phyloP scores from a whole-genome alignment of 2,888 invertebrate genomes.

The Choreutis nemorana region DNA sequence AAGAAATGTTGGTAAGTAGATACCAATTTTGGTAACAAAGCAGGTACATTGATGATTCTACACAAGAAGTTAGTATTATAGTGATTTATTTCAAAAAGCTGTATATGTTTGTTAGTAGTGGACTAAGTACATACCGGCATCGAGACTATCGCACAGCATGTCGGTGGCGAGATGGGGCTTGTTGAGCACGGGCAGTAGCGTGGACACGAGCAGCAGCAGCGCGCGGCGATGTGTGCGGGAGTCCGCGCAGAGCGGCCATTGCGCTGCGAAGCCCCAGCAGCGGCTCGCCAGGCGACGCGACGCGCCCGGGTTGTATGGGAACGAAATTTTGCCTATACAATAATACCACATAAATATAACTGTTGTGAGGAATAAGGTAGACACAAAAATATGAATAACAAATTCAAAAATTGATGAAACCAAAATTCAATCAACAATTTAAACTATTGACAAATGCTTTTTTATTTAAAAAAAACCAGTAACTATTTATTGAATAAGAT shows the following conservation, averaged over 20 bases:
- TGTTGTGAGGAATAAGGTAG: too few species aligned
- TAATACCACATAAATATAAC: too few species aligned
- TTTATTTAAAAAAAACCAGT: too few species aligned
- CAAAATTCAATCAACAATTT: slow-evolving; percentile 2
- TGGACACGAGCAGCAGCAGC: slow-evolving; percentile 81
- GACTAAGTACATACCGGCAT: slow-evolving; percentile 64
- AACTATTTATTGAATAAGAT: slow-evolving; percentile 8
- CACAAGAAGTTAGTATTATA: too few species aligned
- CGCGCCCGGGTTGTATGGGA: slow-evolving; percentile 65
- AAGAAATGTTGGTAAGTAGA: neutral
- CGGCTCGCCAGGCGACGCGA: slow-evolving; percentile 70
- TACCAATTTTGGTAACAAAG: too few species aligned
- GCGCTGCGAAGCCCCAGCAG: slow-evolving; percentile 80
- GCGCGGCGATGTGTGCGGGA: slow-evolving; percentile 76
- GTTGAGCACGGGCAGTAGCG: slow-evolving; percentile 80
- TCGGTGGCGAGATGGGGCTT: slow-evolving; percentile 88
- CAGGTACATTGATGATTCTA: neutral
- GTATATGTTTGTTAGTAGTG: neutral
- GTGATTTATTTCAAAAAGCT: too few species aligned
- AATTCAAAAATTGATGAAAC: neutral
- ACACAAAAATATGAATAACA: too few species aligned
- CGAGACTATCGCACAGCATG: slow-evolving; percentile 89
- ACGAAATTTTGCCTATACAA: slow-evolving; percentile 48
- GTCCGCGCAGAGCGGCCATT: slow-evolving; percentile 72
- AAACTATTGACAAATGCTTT: too few species aligned